A percentile compares a stretch with the other conserved stretches of the same genome.
Evolutionary conservation across 2,797 vertebrate genomes (phyloP).

Genomic region (Tenualosa ilisha): DNA sequence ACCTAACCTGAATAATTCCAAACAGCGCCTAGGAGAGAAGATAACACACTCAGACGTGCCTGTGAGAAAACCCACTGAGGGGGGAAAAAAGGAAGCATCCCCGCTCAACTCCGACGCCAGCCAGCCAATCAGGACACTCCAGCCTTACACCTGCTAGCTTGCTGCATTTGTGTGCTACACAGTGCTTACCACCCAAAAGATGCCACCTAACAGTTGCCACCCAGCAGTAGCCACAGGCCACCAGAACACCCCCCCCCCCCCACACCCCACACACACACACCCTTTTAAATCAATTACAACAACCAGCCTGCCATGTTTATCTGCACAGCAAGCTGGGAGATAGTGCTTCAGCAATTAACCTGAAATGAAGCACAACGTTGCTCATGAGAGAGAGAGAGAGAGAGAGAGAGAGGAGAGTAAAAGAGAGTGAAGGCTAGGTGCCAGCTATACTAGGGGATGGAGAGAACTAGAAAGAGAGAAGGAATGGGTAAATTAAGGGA

Average conservation of each 20-base stretch:
- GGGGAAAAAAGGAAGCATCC: no score
- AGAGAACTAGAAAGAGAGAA: neutral
- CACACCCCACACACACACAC: conserved; percentile 30
- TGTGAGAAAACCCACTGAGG: neutral
- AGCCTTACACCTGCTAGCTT: neutral
- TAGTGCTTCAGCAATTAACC: conserved; percentile 62
- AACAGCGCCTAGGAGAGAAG: neutral
- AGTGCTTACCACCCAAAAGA: neutral
- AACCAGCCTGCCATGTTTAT: conserved; percentile 59
- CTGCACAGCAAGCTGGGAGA: conserved; percentile 52
- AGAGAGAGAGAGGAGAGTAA: conserved; percentile 24
- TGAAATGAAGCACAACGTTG: conserved; percentile 55
- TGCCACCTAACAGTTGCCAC: neutral
- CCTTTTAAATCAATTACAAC: conserved; percentile 60
- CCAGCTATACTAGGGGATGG: neutral
- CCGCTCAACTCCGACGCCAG: neutral
- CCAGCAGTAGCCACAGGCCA: conserved; percentile 44
- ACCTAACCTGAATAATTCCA: neutral
- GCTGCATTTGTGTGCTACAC: neutral
- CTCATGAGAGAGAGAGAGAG: neutral
- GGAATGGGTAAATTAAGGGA: neutral
- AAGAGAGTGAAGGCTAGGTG: neutral
- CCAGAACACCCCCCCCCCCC: conserved; percentile 41
- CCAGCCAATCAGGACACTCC: neutral
- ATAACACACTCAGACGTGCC: neutral